phyloP scores from a whole-genome alignment of 2,888 invertebrate genomes.

The Tuta absoluta region DNA sequence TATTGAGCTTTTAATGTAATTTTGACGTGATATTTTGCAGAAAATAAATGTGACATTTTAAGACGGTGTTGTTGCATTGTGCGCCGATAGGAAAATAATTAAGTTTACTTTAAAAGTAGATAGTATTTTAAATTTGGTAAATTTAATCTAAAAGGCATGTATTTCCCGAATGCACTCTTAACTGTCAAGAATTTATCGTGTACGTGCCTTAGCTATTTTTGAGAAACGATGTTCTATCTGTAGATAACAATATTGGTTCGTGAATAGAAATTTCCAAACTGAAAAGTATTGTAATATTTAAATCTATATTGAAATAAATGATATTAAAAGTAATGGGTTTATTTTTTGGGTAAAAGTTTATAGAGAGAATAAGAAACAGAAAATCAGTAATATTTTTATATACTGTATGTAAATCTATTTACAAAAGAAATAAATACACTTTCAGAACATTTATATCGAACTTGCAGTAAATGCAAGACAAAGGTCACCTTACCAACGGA shows the following conservation, averaged over 20 bases:
- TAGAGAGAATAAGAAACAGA: not conserved
- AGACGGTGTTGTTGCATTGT: no score
- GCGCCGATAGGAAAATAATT: no score
- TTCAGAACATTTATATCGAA: slow-evolving; percentile 53
- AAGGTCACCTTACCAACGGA: slow-evolving; percentile 50
- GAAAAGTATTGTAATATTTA: not conserved
- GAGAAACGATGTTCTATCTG: slow-evolving; percentile 6
- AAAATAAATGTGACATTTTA: no score
- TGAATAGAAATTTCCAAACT: slow-evolving; percentile 9
- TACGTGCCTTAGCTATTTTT: slow-evolving; percentile 2
- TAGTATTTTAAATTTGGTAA: not conserved
- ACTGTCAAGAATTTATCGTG: not conserved
- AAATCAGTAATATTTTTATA: slow-evolving; percentile 1
- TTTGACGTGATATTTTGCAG: no score
- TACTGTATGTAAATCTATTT: slow-evolving; percentile 60
- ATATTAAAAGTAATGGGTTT: not conserved
- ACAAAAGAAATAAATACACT: slow-evolving; percentile 71
- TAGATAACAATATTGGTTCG: slow-evolving; percentile 3
- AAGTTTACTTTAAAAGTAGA: no score
- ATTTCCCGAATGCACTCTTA: not conserved
- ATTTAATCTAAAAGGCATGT: not conserved
- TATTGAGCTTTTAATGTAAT: no score
- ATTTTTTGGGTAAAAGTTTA: not conserved
- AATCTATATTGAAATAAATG: slow-evolving; percentile 14
- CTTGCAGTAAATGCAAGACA: slow-evolving; percentile 54